Percentiles rank a stretch among this genome's conserved stretches.
These are phyloP conservation scores for Tinea pellionella DNA, from an alignment of 2,888 invertebrate species.

Conservation along the genomic window DNA sequence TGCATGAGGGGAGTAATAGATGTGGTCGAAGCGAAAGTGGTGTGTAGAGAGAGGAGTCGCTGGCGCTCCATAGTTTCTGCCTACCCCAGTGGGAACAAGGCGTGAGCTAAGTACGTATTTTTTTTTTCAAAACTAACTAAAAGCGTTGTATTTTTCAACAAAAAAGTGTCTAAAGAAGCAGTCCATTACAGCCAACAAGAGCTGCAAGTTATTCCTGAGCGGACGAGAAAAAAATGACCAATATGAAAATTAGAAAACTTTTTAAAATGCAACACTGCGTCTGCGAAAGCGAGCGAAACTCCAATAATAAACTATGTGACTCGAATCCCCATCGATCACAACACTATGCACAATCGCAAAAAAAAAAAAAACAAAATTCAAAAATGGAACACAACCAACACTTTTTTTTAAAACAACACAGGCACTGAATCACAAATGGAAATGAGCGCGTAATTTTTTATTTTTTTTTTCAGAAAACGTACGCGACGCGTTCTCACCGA, in stretches of 20 bases:
- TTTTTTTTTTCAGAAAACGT: not conserved
- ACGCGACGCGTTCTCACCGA: not conserved
- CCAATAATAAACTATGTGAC: not conserved
- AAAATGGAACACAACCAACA: not conserved
- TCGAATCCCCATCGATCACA: not conserved
- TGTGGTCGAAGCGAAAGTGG: too few species aligned
- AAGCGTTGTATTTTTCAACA: too few species aligned
- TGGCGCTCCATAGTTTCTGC: too few species aligned
- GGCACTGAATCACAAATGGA: not conserved
- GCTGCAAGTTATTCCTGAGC: too few species aligned
- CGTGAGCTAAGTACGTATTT: too few species aligned
- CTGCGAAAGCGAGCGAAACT: not conserved
- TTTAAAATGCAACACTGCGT: constrained; percentile 6
- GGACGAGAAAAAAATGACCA: not conserved
- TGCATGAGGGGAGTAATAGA: too few species aligned
- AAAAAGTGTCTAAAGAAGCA: too few species aligned
- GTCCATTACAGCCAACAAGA: too few species aligned
- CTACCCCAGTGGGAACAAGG: too few species aligned
- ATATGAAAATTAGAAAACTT: not conserved
- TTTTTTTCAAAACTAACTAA: too few species aligned
- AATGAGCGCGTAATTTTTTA: not conserved
- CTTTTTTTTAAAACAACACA: not conserved
- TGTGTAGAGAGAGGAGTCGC: too few species aligned
- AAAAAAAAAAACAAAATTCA: not conserved
- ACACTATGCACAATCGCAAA: not conserved